A percentile compares a stretch with the other conserved stretches of the same genome.
Evolutionary conservation across 1,140 invertebrate genomes (phyloP).

Genomic region (Whitmania pigra): DNA sequence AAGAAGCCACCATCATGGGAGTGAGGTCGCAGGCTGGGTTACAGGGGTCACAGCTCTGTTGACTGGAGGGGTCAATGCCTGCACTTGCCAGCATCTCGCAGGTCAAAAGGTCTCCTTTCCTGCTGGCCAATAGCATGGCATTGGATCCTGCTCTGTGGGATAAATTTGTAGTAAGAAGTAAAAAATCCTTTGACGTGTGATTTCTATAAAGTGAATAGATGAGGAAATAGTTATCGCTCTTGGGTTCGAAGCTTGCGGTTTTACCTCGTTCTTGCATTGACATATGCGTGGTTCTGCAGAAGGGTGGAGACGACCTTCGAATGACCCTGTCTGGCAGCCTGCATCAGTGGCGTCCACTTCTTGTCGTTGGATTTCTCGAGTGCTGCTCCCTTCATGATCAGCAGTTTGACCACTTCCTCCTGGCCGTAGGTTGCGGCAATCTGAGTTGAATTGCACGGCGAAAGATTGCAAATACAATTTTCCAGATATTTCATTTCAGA

Average conservation of each 20-base stretch:
- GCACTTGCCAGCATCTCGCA: conserved; percentile 35
- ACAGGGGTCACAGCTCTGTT: conserved; percentile 17
- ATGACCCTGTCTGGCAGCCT: conserved; percentile 39
- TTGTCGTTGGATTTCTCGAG: conserved; percentile 37
- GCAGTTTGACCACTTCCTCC: conserved; percentile 35
- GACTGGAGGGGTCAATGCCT: conserved; percentile 33
- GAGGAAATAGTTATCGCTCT: not conserved
- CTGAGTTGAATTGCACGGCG: not conserved
- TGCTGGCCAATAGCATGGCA: conserved; percentile 36
- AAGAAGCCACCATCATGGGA: conserved; percentile 36
- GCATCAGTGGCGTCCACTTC: conserved; percentile 42
- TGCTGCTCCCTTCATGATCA: conserved; percentile 40
- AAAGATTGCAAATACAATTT: too few relatives aligned
- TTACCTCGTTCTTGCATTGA: conserved; percentile 32
- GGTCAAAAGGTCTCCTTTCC: conserved; percentile 38
- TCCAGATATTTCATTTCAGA: too few relatives aligned
- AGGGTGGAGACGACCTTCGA: conserved; percentile 34
- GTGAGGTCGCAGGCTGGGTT: conserved; percentile 37
- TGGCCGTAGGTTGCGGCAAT: conserved; percentile 40
- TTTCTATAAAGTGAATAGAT: too few relatives aligned
- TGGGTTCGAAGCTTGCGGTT: not conserved
- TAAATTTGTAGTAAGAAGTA: too few relatives aligned
- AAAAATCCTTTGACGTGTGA: too few relatives aligned
- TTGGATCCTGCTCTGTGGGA: conserved; percentile 28
- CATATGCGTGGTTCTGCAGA: conserved; percentile 36